phyloP scores from a whole-genome alignment of 2,888 invertebrate species.

The Nezara viridula region DNA sequence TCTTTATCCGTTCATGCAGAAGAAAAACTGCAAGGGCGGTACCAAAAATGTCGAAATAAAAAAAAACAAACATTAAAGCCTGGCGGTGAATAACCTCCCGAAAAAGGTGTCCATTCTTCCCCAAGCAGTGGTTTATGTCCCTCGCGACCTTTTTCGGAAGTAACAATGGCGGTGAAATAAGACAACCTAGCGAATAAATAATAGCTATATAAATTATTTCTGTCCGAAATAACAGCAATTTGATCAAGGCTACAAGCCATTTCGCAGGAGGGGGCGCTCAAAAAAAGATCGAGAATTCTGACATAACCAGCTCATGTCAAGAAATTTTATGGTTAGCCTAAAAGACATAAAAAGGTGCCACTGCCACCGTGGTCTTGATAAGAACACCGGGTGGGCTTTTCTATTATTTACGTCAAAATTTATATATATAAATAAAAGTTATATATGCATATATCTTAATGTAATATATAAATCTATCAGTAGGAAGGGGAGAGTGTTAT shows the following conservation, averaged over 20 bases:
- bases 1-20: too few species aligned
- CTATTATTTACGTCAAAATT: too few species aligned
- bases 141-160: neutral
- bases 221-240: constrained; percentile 5
- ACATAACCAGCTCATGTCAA: neutral
- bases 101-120: neutral
- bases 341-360: neutral
- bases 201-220: neutral
- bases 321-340: neutral
- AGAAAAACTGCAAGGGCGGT: neutral
- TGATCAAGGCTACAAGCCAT: neutral
- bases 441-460: too few species aligned
- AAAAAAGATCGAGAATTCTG: neutral
- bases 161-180: neutral
- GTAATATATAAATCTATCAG: too few species aligned
- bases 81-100: neutral
- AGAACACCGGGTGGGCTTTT: neutral
- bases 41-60: neutral
- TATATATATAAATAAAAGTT: too few species aligned
- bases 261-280: neutral
- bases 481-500: too few species aligned
- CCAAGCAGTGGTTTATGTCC: neutral
- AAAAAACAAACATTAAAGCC: neutral
- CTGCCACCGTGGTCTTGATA: neutral
- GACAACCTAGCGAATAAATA: neutral